Percentiles rank a stretch among this genome's conserved stretches.
Conservation (phyloP, 2,113 vertebrate species). For the Megalops atlanticus region DNA sequence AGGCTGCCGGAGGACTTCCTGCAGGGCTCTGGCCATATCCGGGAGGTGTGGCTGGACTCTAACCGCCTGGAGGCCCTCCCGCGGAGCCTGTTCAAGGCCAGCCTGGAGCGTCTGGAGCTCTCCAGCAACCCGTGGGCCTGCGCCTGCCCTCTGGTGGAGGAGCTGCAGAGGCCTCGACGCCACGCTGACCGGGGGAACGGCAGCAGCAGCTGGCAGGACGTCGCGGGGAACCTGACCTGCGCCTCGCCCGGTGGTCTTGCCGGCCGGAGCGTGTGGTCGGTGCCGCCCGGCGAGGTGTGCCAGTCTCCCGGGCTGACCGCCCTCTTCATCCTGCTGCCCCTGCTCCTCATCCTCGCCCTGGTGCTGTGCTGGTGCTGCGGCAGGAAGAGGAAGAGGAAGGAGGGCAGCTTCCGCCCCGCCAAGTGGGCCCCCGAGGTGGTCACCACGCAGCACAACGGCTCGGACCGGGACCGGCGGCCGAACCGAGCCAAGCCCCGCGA, state of each 20-base stretch:
- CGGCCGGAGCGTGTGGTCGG: conserved; percentile 51
- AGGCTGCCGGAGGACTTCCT: conserved; percentile 75
- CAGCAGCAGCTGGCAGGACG: conserved; percentile 40
- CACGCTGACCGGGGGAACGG: conserved; percentile 39
- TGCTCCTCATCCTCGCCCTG: conserved; percentile 64
- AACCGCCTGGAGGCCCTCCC: conserved; percentile 73
- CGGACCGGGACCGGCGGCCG: conserved; percentile 46
- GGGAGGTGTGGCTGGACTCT: conserved; percentile 68
- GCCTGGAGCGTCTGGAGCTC: conserved; percentile 69
- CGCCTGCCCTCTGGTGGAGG: conserved; percentile 71
- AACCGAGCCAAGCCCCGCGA: conserved; percentile 47
- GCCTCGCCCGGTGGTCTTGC: conserved; percentile 59
- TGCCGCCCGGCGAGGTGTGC: conserved; percentile 67
- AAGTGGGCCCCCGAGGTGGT: conserved; percentile 51
- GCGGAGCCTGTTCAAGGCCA: conserved; percentile 57
- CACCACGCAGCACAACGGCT: conserved; percentile 44
- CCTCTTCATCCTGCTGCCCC: conserved; percentile 80
- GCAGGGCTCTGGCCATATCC: conserved; percentile 63
- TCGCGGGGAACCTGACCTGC: conserved; percentile 68
- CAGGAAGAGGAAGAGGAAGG: conserved; percentile 71
- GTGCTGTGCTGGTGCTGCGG: conserved; percentile 79
- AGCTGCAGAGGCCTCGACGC: conserved; percentile 41
- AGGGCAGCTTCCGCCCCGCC: conserved; percentile 52
- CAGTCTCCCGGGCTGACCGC: conserved; percentile 67
- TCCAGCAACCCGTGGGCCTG: conserved; percentile 81